phyloP scores from a whole-genome alignment of 2,113 vertebrate genomes.

The Aleadryas rufinucha region DNA sequence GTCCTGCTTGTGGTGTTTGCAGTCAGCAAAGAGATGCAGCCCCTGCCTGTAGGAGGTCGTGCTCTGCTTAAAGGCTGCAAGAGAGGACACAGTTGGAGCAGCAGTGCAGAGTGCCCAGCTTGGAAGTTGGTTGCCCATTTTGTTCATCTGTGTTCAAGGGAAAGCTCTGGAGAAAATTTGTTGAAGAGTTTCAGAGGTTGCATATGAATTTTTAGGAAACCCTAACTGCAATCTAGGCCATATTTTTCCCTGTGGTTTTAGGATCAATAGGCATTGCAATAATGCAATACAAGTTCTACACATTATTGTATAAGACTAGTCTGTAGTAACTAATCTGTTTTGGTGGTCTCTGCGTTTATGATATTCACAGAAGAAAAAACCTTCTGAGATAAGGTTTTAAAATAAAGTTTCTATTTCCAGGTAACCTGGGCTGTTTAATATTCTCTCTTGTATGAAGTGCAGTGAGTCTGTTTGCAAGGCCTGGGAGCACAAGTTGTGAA shows the following conservation, averaged over 20 bases:
- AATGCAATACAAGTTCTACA: rapidly evolving
- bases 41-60: neutral
- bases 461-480: neutral
- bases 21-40: neutral
- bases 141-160: neutral
- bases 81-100: neutral
- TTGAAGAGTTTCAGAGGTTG: neutral
- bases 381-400: neutral
- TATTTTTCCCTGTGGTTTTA: neutral
- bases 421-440: neutral
- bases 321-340: neutral
- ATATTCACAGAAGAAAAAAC: neutral
- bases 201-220: neutral
- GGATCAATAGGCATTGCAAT: neutral
- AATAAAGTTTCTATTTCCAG: neutral
- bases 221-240: neutral
- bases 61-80: neutral
- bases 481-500: neutral
- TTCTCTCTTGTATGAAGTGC: neutral
- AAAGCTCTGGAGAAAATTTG: neutral
- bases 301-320: neutral
- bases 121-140: neutral
- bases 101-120: rapidly evolving
- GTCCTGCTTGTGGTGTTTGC: neutral
- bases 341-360: neutral